phyloP scores from a whole-genome alignment of 1,140 invertebrate genomes.

The Drosophila auraria region DNA sequence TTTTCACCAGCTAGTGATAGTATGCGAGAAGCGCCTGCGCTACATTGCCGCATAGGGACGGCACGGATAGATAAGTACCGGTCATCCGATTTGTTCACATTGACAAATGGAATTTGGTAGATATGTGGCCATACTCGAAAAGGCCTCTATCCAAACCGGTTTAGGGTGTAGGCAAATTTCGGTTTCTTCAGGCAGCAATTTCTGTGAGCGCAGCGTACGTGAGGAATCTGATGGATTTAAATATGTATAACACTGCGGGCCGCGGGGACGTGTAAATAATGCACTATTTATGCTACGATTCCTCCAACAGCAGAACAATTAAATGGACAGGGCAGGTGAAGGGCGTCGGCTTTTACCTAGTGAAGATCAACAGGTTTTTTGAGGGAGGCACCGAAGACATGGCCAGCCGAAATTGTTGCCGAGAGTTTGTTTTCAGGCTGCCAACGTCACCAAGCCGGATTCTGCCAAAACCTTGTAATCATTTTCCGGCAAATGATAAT shows the following conservation, averaged over 20 bases:
- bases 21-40: constrained; percentile 1
- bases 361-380: constrained; percentile 41
- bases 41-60: not conserved
- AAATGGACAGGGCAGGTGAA: not conserved
- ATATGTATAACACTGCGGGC: not conserved
- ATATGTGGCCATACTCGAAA: constrained; percentile 5
- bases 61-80: not conserved
- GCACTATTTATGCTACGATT: not conserved
- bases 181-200: not conserved
- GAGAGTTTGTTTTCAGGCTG: constrained; percentile 30
- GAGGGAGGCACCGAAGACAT: constrained; percentile 1
- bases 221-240: constrained; percentile 2
- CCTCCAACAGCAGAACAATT: not conserved
- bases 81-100: constrained; percentile 7
- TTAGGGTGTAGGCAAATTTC: constrained; percentile 14
- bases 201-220: not conserved
- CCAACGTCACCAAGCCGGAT: constrained; percentile 61
- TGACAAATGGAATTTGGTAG: constrained; percentile 11
- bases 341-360: constrained; percentile 9
- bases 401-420: not conserved
- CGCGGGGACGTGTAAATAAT: constrained; percentile 2
- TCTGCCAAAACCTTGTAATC: constrained; percentile 9
- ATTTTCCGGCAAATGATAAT: constrained; percentile 23
- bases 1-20: not conserved
- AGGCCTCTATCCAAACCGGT: constrained; percentile 30